Evolutionary conservation across 2,113 vertebrate genomes (phyloP).

Genomic region (Amazona guildingii): DNA sequence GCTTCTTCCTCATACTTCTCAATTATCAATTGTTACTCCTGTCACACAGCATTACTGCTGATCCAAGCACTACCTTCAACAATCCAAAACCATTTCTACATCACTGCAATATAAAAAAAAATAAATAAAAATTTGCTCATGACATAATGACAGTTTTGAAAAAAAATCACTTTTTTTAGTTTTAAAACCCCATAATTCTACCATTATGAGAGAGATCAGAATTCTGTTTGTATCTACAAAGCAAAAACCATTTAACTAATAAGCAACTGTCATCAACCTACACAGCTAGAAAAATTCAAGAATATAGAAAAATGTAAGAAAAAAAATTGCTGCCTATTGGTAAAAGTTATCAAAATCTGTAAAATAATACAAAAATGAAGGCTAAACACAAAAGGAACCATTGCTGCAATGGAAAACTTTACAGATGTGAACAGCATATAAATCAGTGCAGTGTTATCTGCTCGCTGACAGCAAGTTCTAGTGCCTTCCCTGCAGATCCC

Average conservation of each 20-base stretch:
- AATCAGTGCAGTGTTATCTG: not conserved
- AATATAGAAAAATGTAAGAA: not conserved
- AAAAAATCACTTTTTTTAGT: not conserved
- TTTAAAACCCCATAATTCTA: not conserved
- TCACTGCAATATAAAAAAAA: not conserved
- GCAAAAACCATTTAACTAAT: not conserved
- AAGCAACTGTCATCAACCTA: not conserved
- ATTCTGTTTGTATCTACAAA: not conserved
- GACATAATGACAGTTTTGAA: not conserved
- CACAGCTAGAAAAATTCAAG: not conserved
- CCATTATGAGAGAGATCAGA: not conserved
- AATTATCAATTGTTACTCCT: conserved; percentile 14
- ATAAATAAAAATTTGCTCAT: not conserved
- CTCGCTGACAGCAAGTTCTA: not conserved
- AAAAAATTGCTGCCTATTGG: not conserved
- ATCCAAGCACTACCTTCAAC: not conserved
- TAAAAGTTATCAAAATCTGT: not conserved
- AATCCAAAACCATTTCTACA: not conserved
- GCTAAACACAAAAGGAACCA: not conserved
- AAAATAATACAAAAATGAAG: not conserved
- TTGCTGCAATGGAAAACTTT: conserved; percentile 22
- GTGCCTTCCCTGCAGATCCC: not conserved
- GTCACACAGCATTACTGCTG: conserved; percentile 10
- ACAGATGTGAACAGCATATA: not conserved
- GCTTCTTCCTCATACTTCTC: not conserved